phyloP scores from a whole-genome alignment of 2,113 vertebrate genomes.

The Pionites leucogaster region DNA sequence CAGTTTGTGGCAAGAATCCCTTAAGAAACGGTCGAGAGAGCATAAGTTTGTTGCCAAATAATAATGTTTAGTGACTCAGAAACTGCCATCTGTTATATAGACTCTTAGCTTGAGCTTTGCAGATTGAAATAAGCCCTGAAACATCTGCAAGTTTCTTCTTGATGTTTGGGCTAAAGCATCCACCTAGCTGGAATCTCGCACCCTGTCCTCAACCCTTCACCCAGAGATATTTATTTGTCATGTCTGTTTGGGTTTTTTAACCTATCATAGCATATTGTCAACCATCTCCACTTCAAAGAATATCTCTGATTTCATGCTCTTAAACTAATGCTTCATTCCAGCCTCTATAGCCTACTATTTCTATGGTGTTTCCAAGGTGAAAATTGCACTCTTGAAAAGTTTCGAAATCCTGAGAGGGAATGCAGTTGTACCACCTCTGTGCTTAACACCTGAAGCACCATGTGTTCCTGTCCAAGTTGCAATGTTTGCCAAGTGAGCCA shows the following conservation, averaged over 20 bases:
- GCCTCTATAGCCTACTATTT: not conserved
- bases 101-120: conserved; percentile 41
- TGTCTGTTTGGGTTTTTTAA: not conserved
- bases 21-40: conserved; percentile 32
- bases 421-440: not conserved
- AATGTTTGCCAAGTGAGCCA: not conserved
- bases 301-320: not conserved
- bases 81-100: conserved; percentile 62
- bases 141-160: conserved; percentile 36
- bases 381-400: not conserved
- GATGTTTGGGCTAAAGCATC: not conserved
- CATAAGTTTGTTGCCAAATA: conserved; percentile 52
- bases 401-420: not conserved
- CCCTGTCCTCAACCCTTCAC: not conserved
- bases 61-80: conserved; percentile 65
- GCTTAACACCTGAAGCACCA: not conserved
- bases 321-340: not conserved
- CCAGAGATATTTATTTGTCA: not conserved
- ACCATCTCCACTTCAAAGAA: not conserved
- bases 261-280: not conserved
- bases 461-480: not conserved
- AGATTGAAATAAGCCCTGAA: conserved; percentile 50
- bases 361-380: not conserved
- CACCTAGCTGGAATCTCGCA: not conserved
- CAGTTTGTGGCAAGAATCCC: conserved; percentile 50